These are phyloP conservation scores for Arothron firmamentum DNA, from an alignment of 2,113 vertebrate species.

Conservation along the genomic window DNA sequence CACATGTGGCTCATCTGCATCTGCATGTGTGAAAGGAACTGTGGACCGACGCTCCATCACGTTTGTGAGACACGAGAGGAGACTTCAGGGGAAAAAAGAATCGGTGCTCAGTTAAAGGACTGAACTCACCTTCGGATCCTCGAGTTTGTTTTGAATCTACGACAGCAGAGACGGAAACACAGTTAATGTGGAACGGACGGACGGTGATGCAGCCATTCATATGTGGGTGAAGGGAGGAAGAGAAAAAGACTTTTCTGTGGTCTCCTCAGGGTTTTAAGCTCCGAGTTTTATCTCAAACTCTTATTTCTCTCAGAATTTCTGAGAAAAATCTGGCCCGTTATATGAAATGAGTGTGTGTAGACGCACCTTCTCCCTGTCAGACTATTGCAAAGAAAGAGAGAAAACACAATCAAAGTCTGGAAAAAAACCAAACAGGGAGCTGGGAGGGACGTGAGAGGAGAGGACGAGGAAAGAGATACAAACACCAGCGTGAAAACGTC, in stretches of 20 bases:
- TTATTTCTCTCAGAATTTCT: too few relatives aligned
- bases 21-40: too few relatives aligned
- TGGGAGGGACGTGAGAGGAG: constrained; percentile 16
- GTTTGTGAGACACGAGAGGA: not conserved
- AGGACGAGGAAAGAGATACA: constrained; percentile 3
- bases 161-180: constrained; percentile 10
- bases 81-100: constrained; percentile 19
- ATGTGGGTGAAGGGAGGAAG: not conserved
- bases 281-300: too few relatives aligned
- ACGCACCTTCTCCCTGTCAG: constrained; percentile 58
- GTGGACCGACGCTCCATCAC: too few relatives aligned
- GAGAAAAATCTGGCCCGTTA: too few relatives aligned
- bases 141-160: constrained; percentile 32
- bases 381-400: constrained; percentile 54
- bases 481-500: too few relatives aligned
- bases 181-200: not conserved
- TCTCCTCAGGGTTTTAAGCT: too few relatives aligned
- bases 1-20: too few relatives aligned
- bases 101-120: not conserved
- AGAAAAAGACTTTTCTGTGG: too few relatives aligned
- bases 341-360: not conserved
- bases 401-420: constrained; percentile 16
- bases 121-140: constrained; percentile 50
- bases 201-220: not conserved
- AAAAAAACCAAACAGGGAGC: constrained; percentile 4